Evolutionary conservation across 2,888 invertebrate genomes (phyloP).

Genomic region (Eilema sororculum): DNA sequence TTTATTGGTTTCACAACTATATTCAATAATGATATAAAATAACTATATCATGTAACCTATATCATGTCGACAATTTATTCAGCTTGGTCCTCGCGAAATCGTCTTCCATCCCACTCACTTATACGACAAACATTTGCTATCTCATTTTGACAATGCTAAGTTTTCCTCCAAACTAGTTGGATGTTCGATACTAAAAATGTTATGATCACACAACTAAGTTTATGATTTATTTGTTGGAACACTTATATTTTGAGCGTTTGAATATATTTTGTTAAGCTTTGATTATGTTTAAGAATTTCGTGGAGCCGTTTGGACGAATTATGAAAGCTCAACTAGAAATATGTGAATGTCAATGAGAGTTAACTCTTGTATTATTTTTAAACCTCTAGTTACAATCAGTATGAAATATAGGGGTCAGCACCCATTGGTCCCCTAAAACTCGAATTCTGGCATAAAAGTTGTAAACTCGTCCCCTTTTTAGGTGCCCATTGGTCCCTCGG

Average conservation of each 20-base stretch:
- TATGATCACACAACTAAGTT: conserved; percentile 74
- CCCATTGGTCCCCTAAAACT: no score
- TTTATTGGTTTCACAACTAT: background rate
- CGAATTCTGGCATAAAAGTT: no score
- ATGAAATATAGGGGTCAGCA: no score
- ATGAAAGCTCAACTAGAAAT: background rate
- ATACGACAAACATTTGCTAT: conserved; percentile 24
- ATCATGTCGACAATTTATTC: conserved; percentile 29
- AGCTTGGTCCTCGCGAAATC: conserved; percentile 24
- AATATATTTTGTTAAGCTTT: conserved; percentile 46
- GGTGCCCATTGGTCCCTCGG: no score
- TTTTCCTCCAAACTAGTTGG: conserved; percentile 61
- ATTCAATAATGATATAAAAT: background rate
- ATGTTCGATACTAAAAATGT: conserved; percentile 75
- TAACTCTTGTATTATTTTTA: no score
- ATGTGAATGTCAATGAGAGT: background rate
- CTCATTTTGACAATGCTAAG: conserved; percentile 50
- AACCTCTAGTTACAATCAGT: no score
- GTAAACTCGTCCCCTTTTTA: no score
- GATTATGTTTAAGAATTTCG: background rate
- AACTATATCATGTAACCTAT: conserved; percentile 4
- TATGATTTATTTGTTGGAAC: conserved; percentile 79
- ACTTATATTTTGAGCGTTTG: conserved; percentile 63
- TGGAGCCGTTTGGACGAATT: background rate
- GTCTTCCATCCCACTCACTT: conserved; percentile 28